phyloP scores from a whole-genome alignment of 2,113 vertebrate species.

The Aptenodytes patagonicus region DNA sequence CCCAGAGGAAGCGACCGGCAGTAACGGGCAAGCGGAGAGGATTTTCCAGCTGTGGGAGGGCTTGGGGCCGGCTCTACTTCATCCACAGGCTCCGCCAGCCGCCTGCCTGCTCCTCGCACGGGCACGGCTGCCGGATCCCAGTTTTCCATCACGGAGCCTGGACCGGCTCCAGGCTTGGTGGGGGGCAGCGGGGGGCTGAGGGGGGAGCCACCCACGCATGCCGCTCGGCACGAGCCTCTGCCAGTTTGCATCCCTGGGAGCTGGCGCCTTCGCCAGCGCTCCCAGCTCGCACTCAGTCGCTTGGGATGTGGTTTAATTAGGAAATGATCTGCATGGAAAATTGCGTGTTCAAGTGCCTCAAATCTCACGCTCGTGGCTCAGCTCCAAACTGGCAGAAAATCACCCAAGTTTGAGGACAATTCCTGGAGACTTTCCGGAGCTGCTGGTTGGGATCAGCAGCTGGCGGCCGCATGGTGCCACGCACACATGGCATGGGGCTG shows the following conservation, averaged over 20 bases:
- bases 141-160: not conserved
- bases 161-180: not conserved
- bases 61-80: not conserved
- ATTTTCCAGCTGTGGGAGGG: not conserved
- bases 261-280: not conserved
- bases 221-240: not conserved
- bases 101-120: accelerated
- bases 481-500: not conserved
- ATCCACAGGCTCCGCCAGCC: not conserved
- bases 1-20: not conserved
- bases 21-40: not conserved
- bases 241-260: not conserved
- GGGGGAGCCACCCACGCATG: not conserved
- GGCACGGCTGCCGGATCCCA: accelerated
- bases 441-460: not conserved
- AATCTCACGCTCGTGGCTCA: not conserved
- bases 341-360: accelerated
- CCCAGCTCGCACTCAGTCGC: accelerated
- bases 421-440: not conserved
- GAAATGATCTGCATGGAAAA: not conserved
- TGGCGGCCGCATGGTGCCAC: accelerated
- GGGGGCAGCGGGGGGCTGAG: not conserved
- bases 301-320: not conserved
- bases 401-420: not conserved
- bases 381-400: not conserved